phyloP scores from a whole-genome alignment of 2,888 invertebrate species.

The Apamea epomidion region DNA sequence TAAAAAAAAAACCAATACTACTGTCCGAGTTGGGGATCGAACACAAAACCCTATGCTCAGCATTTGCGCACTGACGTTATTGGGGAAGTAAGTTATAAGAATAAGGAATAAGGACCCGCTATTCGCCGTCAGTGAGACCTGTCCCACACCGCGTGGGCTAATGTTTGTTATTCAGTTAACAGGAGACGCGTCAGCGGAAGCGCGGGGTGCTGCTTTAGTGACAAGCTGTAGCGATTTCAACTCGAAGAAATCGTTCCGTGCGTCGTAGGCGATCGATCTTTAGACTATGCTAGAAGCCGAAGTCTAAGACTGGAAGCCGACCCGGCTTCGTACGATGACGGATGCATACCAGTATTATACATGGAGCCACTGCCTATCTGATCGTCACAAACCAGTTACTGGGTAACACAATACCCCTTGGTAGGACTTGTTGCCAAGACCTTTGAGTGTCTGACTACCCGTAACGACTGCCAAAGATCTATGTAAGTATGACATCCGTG shows the following conservation, averaged over 20 bases:
- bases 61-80: background rate
- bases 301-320: too few relatives aligned
- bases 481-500: too few relatives aligned
- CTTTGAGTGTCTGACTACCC: too few relatives aligned
- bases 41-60: too few relatives aligned
- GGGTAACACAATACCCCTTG: too few relatives aligned
- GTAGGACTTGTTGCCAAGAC: too few relatives aligned
- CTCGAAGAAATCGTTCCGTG: background rate
- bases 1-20: background rate
- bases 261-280: background rate
- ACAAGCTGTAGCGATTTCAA: constrained; percentile 48
- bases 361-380: too few relatives aligned
- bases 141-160: constrained; percentile 58
- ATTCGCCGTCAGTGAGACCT: constrained; percentile 36
- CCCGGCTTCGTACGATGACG: too few relatives aligned
- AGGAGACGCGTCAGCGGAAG: constrained; percentile 53
- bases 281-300: too few relatives aligned
- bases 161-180: constrained; percentile 61
- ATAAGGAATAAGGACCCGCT: background rate
- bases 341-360: too few relatives aligned
- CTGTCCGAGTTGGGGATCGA: background rate
- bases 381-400: too few relatives aligned
- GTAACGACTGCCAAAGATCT: too few relatives aligned
- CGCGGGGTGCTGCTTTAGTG: background rate
- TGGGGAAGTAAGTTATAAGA: background rate